Conservation (phyloP, 2,797 vertebrate species). For the Heteromormyrus szaboi region DNA sequence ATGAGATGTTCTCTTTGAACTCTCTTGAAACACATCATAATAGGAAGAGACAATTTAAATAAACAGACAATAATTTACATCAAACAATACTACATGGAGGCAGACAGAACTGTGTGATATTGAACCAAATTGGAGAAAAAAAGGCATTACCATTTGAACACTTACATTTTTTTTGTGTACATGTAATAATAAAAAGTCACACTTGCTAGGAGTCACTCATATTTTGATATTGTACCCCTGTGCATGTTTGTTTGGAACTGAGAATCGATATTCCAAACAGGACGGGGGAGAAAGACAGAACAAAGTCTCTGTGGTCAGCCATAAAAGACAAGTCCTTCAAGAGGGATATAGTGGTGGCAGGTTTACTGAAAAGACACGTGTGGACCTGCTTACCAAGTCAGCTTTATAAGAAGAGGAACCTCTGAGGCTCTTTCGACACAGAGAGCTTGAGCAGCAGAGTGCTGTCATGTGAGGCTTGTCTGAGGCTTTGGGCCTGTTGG, state of each 20-base stretch:
- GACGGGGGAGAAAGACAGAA: not conserved
- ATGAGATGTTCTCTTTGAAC: not conserved
- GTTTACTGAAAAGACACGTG: not conserved
- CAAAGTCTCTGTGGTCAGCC: not conserved
- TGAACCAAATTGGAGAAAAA: not conserved
- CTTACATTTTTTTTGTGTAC: not conserved
- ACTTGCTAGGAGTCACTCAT: not conserved
- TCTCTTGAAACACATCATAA: not conserved
- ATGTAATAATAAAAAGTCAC: not conserved
- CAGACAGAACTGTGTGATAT: not conserved
- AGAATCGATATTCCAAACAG: not conserved
- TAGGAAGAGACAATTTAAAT: not conserved
- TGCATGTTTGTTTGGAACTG: not conserved
- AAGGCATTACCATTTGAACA: not conserved
- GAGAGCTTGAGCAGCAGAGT: not conserved
- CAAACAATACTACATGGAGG: not conserved
- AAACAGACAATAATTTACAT: not conserved
- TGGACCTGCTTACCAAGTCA: not conserved
- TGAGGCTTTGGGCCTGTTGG: not conserved
- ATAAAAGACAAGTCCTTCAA: not conserved
- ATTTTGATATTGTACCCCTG: not conserved
- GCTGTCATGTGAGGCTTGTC: not conserved
- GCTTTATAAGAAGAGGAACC: not conserved
- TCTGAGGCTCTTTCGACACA: not conserved
- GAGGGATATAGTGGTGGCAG: not conserved